These are phyloP conservation scores for Siderastrea radians DNA, from an alignment of 92 coral and sea anemone genomes.

Conservation along the genomic window DNA sequence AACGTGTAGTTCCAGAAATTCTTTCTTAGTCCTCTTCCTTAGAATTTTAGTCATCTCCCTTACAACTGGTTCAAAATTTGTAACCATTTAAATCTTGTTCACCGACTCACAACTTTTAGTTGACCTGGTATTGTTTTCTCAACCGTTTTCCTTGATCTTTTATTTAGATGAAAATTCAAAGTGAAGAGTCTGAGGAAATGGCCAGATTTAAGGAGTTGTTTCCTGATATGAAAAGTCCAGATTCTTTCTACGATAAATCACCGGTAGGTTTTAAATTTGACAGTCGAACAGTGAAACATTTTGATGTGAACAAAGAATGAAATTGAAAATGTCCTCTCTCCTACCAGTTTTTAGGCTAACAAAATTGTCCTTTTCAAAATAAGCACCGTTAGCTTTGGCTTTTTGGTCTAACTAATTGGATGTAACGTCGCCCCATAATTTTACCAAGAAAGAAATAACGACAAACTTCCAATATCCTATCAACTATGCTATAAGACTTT, in stretches of 20 bases:
- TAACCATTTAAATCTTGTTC: not conserved
- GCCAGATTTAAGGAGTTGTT: slow-evolving; percentile 92
- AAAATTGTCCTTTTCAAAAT: no score
- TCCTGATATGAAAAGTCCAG: slow-evolving; percentile 82
- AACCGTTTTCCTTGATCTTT: not conserved
- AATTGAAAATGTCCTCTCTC: not conserved
- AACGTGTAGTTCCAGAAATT: no score
- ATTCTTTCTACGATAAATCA: slow-evolving; percentile 54
- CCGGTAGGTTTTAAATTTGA: slow-evolving; percentile 35
- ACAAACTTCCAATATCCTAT: no score
- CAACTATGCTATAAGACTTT: no score
- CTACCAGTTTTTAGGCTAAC: no score
- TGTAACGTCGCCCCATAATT: no score
- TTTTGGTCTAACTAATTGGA: no score
- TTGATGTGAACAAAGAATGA: not conserved
- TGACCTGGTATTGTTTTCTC: not conserved
- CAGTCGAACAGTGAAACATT: not conserved
- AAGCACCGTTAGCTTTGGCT: no score
- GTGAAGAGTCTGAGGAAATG: slow-evolving; percentile 74
- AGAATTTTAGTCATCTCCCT: no score
- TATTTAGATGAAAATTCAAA: slow-evolving; percentile 67
- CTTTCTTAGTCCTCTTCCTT: no score
- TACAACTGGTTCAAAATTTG: no score
- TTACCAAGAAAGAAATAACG: no score
- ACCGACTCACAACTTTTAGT: not conserved